Base-by-base conservation (phyloP, 2,797 vertebrate species). In the Gambusia yucatana region DNA sequence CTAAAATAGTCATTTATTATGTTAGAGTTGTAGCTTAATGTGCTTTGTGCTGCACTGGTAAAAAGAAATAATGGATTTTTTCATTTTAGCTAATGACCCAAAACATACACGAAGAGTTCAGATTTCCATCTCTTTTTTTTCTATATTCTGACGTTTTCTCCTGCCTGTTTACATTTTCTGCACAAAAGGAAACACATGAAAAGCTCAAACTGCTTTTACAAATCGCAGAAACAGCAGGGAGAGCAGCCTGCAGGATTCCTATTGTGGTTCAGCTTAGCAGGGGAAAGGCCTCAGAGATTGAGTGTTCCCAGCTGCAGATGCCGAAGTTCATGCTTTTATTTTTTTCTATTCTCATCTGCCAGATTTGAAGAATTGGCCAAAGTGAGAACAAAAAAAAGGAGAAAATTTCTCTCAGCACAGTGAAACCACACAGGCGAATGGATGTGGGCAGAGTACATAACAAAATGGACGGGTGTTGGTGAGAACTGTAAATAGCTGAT, bases 401-500 rank as follows among this genome's bases (percentile, higher is more conserved):
- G 41, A 44, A 14, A 88, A 87, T 90, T 88, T 92, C 87, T 92
- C 75, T 73, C 79, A 46, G 84, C 86, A 81, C 52, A 50, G 86
- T 81, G 84, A 88, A 86, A 93, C 86, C 85, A 92, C 77, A 92
- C 89, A 88, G 91, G 92, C 89, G 90, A 92, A 77, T 72, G 74
- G 87, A 84, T 82, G 93, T 94, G 91, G 94, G 94, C 90, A 88
- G 89, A 89, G 90, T 80, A 89, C 92, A 92, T 91, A 93, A 95
- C 94, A 95, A 94, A 95, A 95, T 93, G 94, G 92, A 93, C 84
- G 94, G 88, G 89, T 91, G 92, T 93, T 92, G 86, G 90, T 87
- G 77, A 86, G 89, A 86, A 92, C 94, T 89, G 92, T 92, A 93
- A 95, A 95, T 93, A 95, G 92, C 92, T 86, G 90, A 88, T 76